These are phyloP conservation scores for Marisa cornuarietis DNA, from an alignment of 1,140 invertebrate genomes.

Conservation along the genomic window DNA sequence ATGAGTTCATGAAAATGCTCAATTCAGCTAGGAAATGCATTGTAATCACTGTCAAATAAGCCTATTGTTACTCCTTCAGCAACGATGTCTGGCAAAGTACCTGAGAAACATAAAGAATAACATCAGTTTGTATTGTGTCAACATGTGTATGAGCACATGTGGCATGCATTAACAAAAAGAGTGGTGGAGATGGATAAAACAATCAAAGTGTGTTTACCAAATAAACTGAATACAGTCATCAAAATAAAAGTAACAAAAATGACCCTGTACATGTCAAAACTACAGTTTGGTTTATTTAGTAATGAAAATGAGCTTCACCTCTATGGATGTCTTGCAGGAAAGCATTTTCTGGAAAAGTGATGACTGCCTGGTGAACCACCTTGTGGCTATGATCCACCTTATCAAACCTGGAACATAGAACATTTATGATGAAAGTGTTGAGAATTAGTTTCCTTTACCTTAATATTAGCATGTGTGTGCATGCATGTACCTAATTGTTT, in stretches of 20 bases:
- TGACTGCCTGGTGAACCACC: slow-evolving; percentile 35
- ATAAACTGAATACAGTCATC: too few species aligned
- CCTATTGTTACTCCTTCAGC: slow-evolving; percentile 40
- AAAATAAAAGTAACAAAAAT: too few species aligned
- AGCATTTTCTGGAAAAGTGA: slow-evolving; percentile 38
- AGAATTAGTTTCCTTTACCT: neutral
- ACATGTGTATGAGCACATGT: too few species aligned
- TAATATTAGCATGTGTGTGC: neutral
- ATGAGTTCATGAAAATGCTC: neutral
- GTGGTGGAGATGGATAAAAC: too few species aligned
- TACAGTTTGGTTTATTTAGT: too few species aligned
- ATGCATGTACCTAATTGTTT: neutral
- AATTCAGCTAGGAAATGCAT: slow-evolving; percentile 15
- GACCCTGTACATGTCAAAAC: too few species aligned
- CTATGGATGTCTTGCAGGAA: slow-evolving; percentile 38
- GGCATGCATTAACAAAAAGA: too few species aligned
- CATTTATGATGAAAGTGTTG: neutral
- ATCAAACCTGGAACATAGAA: slow-evolving; percentile 13
- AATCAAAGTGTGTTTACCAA: too few species aligned
- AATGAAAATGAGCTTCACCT: slow-evolving; percentile 15
- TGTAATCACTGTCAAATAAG: slow-evolving; percentile 31
- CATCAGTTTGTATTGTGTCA: neutral
- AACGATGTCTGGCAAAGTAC: slow-evolving; percentile 44
- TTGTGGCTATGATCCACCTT: slow-evolving; percentile 16
- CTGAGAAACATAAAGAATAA: slow-evolving; percentile 26